Base-by-base conservation (phyloP, 2,888 invertebrate genomes). In the Gonocerus acuteangulatus region DNA sequence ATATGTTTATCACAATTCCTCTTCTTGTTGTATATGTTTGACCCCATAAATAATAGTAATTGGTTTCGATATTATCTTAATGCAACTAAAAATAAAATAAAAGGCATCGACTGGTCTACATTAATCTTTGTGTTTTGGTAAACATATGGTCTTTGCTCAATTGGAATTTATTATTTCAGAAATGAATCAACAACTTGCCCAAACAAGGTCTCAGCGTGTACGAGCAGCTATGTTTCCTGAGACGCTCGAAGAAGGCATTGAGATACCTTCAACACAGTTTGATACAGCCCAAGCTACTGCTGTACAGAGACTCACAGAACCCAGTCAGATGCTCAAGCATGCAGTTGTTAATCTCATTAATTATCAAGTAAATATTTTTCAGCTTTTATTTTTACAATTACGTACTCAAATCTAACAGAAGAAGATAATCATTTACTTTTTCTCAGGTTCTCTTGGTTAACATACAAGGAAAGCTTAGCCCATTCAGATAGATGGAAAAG, bases 191-290 rank as follows among this genome's bases (percentile, higher is more conserved):
- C 95, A 96, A 75, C 75, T 96, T 68, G 95, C 92, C 67, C 94
- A 95, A 74, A 96, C 96, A 0, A 87, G 97, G 58, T 92, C 95
- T 0, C 95, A 96, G 73, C 86, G 99, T 68, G 95, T 99, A 18
- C 85, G 97, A 13, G 96, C 95, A 0, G 97, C 97, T 45, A 96
- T 99, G 95, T 99, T 97, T 74, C 96, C 97, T 0, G 97, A 97
- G 77, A 96, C 96, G 1, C 77, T 96, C 69, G 95, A 95, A 72
- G 96, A 95, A 77, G 95, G 95, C 47, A 91, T 93, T 64, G 93
- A 96, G 76, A 95, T 96, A 69, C 95, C 95, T n/a, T 95, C 95
- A 11, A 95, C 95, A 6, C 95, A 95, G 75, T 88, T 95, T 72
- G 94, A 95, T 76, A 87, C 92, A 0, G 87, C 88, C 57, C 94